Percentiles rank a stretch among this genome's conserved stretches.
phyloP scores from a whole-genome alignment of 2,797 vertebrate species.

The Linurgus olivaceus region DNA sequence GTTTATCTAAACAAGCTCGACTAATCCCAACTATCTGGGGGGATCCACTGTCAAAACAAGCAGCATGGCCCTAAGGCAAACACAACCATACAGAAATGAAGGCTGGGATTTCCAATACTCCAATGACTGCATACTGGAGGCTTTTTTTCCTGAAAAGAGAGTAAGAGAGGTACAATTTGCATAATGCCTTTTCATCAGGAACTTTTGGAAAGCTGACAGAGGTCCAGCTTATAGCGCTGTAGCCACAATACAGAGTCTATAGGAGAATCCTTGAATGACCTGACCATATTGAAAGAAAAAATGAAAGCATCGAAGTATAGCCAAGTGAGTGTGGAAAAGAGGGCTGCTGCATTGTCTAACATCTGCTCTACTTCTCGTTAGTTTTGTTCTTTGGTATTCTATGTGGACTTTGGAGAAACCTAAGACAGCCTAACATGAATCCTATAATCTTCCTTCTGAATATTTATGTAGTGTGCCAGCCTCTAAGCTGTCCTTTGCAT shows the following conservation, averaged over 20 bases:
- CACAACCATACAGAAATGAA: conserved; percentile 91
- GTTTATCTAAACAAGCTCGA: conserved; percentile 99
- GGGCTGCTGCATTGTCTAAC: conserved; percentile 84
- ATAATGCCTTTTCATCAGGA: conserved; percentile 98
- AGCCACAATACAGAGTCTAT: conserved; percentile 87
- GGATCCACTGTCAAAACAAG: conserved; percentile 99
- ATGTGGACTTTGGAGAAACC: conserved; percentile 84
- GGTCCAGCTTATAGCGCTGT: conserved; percentile 87
- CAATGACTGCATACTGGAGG: conserved; percentile 80
- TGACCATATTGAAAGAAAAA: conserved; percentile 86
- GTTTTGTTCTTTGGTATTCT: conserved; percentile 86
- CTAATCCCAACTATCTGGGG: conserved; percentile 99
- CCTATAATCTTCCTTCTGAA: conserved; percentile 87
- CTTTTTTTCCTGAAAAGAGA: conserved; percentile 78
- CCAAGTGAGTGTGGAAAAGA: conserved; percentile 86
- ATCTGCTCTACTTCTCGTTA: conserved; percentile 88
- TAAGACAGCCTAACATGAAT: conserved; percentile 84
- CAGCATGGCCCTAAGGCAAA: conserved; percentile 98
- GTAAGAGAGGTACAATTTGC: conserved; percentile 89
- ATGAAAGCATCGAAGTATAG: conserved; percentile 84
- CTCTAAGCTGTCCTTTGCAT: conserved; percentile 84
- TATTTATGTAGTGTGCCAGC: conserved; percentile 85
- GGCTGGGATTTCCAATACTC: conserved; percentile 86
- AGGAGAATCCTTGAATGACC: conserved; percentile 88
- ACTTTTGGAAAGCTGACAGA: conserved; percentile 93